These are phyloP conservation scores for Labeo rohita DNA, from an alignment of 2,113 vertebrate species.

Conservation along the genomic window DNA sequence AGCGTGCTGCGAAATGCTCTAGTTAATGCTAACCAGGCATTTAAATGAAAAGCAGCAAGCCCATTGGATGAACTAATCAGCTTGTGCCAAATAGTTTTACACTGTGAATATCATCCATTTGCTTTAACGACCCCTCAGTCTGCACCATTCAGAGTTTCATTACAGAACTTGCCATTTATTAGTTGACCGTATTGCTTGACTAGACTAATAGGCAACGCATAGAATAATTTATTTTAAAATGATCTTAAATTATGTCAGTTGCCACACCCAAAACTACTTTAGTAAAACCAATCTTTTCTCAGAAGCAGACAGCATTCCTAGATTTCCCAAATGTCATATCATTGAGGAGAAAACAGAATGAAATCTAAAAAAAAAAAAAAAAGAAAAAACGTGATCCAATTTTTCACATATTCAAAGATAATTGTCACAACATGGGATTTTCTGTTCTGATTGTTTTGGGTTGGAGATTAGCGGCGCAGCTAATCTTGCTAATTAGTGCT, in stretches of 20 bases:
- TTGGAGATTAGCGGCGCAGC: constrained; percentile 56
- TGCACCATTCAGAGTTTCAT: too few species aligned
- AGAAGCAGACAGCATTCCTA: not conserved
- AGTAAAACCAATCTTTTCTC: not conserved
- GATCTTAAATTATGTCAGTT: not conserved
- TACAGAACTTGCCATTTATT: too few species aligned
- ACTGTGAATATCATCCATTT: too few species aligned
- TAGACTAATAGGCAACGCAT: not conserved
- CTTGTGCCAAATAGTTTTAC: too few species aligned
- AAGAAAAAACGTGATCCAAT: constrained; percentile 38
- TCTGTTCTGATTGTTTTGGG: constrained; percentile 49
- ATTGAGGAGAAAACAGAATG: constrained; percentile 11
- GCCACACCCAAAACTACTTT: constrained; percentile 17
- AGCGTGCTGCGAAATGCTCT: too few species aligned
- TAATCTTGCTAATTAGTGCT: constrained; percentile 63
- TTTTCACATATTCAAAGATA: constrained; percentile 45
- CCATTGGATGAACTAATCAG: too few species aligned
- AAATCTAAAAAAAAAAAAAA: not conserved
- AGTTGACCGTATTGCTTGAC: not conserved
- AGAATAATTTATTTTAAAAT: not conserved
- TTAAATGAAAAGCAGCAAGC: too few species aligned
- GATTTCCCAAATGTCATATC: constrained; percentile 31
- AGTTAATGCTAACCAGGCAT: too few species aligned
- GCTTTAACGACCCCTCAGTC: too few species aligned
- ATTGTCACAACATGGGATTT: constrained; percentile 44